Base-by-base conservation (phyloP, 2,888 invertebrate genomes). In the Eulithis testata region DNA sequence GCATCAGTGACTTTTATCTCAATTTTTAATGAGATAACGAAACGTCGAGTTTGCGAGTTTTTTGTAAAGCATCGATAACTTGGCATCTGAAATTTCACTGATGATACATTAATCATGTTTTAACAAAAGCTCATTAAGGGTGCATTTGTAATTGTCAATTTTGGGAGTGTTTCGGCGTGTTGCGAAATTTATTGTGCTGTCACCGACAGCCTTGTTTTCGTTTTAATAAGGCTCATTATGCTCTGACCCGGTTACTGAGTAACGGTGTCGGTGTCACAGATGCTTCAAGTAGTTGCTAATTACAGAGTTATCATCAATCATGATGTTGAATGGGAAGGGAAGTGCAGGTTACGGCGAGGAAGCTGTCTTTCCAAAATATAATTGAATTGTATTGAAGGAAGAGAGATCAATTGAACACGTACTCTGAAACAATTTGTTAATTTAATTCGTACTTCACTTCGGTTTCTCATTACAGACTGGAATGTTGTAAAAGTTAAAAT, bases 131-230 rank as follows among this genome's bases (percentile, higher is more conserved):
- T 89, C 89, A 90, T 91, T 91, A 91, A 84, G 82, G 83, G 78
- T 85, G 83, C 86, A 90, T 90, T 90, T 88, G 86, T 90, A 87
- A 88, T 89, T 89, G 88, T 88, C 89, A 87, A 84, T 87, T 88
- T 89, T 78, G 84, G 83, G 80, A 81, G 73, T 79, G 81, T 81
- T 77, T 75, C 75, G 71, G 70, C 69, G 68, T 70, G 68, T 59
- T 14, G 58, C 61, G 60, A 68, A 73, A 68, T 73, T 78, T 76
- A 76, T 76, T 73, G 73, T 66, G 73, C 73, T 69, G 75, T 73
- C 74, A 70, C 51, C 70, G 73, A 68, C 71, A 66, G 75, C 75
- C 79, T 82, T 84, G 79, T 76, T 65, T 21, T 63, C 3, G 66
- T 69, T 73, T 68, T 69, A 71, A 73, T 82, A 84, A 82, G 78